These are phyloP conservation scores for Cyprinodon diabolis DNA, from an alignment of 2,797 vertebrate species.

Conservation along the genomic window DNA sequence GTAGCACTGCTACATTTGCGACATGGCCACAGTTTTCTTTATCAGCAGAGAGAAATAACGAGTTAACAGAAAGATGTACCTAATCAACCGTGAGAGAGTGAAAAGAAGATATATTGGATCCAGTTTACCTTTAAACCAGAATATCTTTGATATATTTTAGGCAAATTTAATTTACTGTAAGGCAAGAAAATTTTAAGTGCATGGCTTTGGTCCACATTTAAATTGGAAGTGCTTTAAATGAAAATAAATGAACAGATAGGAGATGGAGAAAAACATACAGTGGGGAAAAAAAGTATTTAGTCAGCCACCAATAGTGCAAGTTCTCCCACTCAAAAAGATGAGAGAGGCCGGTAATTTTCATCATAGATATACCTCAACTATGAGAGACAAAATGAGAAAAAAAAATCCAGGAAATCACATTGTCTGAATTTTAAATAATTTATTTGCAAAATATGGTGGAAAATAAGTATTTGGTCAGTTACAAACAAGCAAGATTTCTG, in stretches of 20 bases:
- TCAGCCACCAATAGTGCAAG: no score
- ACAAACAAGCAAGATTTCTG: no score
- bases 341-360: no score
- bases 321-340: no score
- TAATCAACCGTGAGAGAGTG: background rate
- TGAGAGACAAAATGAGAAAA: no score
- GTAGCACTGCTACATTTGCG: background rate
- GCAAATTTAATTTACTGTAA: background rate
- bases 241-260: background rate
- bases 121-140: background rate
- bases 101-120: background rate
- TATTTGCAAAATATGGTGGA: no score
- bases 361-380: no score
- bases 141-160: no score
- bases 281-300: no score
- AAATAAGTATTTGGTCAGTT: no score
- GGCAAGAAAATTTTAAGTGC: background rate
- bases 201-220: background rate
- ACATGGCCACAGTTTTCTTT: background rate
- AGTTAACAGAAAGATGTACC: background rate
- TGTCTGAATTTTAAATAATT: no score
- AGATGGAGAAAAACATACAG: background rate
- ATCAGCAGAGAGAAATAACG: slow-evolving; percentile 17
- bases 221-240: background rate
- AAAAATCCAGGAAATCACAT: no score